phyloP scores from a whole-genome alignment of 2,113 vertebrate genomes.

The Porphyrio hochstetteri region DNA sequence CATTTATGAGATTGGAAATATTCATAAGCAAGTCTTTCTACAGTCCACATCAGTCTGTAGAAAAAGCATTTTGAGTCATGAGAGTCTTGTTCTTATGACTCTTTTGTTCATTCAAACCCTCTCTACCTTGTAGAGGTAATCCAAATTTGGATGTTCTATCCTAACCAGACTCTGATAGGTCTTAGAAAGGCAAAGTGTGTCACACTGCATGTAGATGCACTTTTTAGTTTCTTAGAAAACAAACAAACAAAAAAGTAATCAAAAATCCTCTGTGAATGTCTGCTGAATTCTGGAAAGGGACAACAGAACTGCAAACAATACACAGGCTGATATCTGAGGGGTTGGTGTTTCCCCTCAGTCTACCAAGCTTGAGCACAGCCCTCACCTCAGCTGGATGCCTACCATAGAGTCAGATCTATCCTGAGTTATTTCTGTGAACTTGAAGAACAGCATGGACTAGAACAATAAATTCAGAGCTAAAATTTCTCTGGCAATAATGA shows the following conservation, averaged over 20 bases:
- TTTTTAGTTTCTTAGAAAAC: background rate
- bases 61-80: background rate
- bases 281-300: background rate
- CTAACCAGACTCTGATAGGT: fast-evolving
- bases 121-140: background rate
- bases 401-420: background rate
- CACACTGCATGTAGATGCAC: background rate
- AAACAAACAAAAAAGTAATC: background rate
- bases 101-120: background rate
- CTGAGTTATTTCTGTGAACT: background rate
- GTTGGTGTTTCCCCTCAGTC: background rate
- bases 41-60: background rate
- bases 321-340: background rate
- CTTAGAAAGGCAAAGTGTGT: background rate
- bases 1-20: background rate
- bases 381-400: too few relatives aligned
- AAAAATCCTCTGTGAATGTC: background rate
- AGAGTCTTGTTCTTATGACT: background rate
- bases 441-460: background rate
- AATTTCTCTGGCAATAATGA: background rate
- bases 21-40: background rate
- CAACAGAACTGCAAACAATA: background rate
- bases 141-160: background rate
- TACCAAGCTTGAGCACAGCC: background rate
- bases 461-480: background rate